Conservation (phyloP, 2,113 vertebrate genomes). For the Coryphaenoides rupestris region DNA sequence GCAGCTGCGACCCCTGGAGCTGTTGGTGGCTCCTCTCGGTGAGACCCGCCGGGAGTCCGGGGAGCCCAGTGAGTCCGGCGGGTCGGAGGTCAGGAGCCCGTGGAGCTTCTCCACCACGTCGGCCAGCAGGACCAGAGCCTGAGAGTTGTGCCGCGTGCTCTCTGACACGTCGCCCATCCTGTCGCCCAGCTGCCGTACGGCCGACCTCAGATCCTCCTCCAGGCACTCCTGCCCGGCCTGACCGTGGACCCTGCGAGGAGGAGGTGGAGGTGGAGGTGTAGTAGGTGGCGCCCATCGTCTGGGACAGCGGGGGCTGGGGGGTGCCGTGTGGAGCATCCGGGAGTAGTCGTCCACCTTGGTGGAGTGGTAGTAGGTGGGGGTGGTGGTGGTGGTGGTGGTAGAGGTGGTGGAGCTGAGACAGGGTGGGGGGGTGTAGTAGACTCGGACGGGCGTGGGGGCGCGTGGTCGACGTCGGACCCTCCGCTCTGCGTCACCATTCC, state of each 20-base stretch:
- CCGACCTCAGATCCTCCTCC: constrained; percentile 52
- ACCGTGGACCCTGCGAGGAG: constrained; percentile 25
- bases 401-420: constrained; percentile 24
- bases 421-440: not conserved
- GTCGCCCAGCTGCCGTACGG: constrained; percentile 54
- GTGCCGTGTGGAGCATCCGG: constrained; percentile 45
- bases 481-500: constrained; percentile 6
- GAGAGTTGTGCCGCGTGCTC: constrained; percentile 64
- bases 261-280: constrained; percentile 3
- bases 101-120: constrained; percentile 63
- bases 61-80: too few relatives aligned
- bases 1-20: not conserved
- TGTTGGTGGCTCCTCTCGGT: too few relatives aligned
- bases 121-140: constrained; percentile 53
- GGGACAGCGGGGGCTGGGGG: constrained; percentile 55
- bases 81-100: constrained; percentile 25
- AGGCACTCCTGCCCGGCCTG: constrained; percentile 59
- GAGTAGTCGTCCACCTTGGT: constrained; percentile 12
- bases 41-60: too few relatives aligned
- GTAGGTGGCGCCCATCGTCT: constrained; percentile 3
- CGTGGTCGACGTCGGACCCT: not conserved
- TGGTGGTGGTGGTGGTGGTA: constrained; percentile 24
- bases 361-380: constrained; percentile 32
- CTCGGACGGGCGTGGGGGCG: not conserved
- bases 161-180: constrained; percentile 58